phyloP scores from a whole-genome alignment of 2,797 vertebrate genomes.

The Microctenopoma stevenorrisi region DNA sequence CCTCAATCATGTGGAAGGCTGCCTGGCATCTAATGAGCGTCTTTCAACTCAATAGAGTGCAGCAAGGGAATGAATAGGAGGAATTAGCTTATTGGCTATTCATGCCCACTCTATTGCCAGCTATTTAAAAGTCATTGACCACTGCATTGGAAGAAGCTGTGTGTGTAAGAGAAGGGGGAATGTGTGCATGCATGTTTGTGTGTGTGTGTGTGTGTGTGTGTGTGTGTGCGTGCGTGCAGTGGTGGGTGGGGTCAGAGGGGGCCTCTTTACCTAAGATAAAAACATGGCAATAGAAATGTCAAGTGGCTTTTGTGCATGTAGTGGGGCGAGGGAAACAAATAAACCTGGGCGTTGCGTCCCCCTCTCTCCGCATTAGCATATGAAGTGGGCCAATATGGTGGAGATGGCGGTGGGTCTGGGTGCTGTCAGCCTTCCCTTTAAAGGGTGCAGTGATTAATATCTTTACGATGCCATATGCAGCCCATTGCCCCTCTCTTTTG shows the following conservation, averaged over 20 bases:
- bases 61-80: constrained; percentile 82
- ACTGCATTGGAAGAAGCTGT: constrained; percentile 77
- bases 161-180: constrained; percentile 25
- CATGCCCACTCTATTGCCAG: constrained; percentile 88
- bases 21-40: constrained; percentile 83
- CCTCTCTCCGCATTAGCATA: constrained; percentile 90
- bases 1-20: constrained; percentile 85
- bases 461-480: constrained; percentile 94
- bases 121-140: constrained; percentile 88
- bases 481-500: constrained; percentile 75
- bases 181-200: constrained; percentile 57
- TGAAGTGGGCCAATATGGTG: constrained; percentile 89
- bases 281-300: constrained; percentile 85
- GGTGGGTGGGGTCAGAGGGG: constrained; percentile 69
- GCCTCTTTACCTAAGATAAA: constrained; percentile 85
- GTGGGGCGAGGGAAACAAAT: constrained; percentile 83
- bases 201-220: constrained; percentile 41
- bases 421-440: constrained; percentile 92
- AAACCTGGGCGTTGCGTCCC: constrained; percentile 83
- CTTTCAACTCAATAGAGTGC: constrained; percentile 84
- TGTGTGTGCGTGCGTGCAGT: constrained; percentile 16
- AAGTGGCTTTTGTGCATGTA: constrained; percentile 83
- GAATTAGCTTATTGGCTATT: constrained; percentile 88
- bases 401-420: constrained; percentile 85
- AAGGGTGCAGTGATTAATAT: constrained; percentile 94